Percentiles rank a stretch among this genome's conserved stretches.
Evolutionary conservation across 1,140 invertebrate genomes (phyloP).

Genomic region (Microplitis mediator): DNA sequence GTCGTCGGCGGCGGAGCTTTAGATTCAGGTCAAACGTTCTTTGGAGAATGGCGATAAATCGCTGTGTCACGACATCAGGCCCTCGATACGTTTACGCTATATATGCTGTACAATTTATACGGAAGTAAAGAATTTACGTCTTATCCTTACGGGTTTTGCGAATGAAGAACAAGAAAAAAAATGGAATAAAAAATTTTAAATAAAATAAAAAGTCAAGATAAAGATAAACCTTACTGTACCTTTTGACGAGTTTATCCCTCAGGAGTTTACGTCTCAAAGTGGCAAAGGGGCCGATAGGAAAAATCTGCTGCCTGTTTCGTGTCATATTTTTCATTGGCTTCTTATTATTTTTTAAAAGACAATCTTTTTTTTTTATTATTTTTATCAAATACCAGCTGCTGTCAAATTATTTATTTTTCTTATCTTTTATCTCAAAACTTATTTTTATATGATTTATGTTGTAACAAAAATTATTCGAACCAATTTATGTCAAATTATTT

Average conservation of each 20-base stretch:
- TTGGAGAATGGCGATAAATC: slow-evolving; percentile 32
- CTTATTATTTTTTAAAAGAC: slow-evolving; percentile 21
- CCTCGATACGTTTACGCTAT: slow-evolving; percentile 1
- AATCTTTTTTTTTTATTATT: slow-evolving; percentile 8
- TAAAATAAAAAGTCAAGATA: not conserved
- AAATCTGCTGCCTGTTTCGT: slow-evolving; percentile 65
- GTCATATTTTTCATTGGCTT: slow-evolving; percentile 55
- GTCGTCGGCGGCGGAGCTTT: slow-evolving; percentile 4
- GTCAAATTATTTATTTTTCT: slow-evolving; percentile 9
- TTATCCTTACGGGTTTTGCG: not conserved
- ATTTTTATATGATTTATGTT: not conserved
- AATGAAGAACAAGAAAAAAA: not conserved
- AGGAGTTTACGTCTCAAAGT: slow-evolving; percentile 64
- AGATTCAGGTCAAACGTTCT: slow-evolving; percentile 30
- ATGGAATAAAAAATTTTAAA: not conserved
- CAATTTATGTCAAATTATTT: too few relatives aligned
- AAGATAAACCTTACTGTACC: slow-evolving; percentile 48
- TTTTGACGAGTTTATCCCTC: slow-evolving; percentile 66
- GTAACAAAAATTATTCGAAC: too few relatives aligned
- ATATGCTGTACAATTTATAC: slow-evolving; percentile 13
- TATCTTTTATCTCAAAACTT: not conserved
- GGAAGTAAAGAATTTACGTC: slow-evolving; percentile 13
- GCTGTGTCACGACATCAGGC: slow-evolving; percentile 13
- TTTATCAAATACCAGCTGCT: not conserved
- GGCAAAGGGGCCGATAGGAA: slow-evolving; percentile 63